These are phyloP conservation scores for Ryuthela nishihirai DNA, from an alignment of 2,888 invertebrate species.

Conservation along the genomic window DNA sequence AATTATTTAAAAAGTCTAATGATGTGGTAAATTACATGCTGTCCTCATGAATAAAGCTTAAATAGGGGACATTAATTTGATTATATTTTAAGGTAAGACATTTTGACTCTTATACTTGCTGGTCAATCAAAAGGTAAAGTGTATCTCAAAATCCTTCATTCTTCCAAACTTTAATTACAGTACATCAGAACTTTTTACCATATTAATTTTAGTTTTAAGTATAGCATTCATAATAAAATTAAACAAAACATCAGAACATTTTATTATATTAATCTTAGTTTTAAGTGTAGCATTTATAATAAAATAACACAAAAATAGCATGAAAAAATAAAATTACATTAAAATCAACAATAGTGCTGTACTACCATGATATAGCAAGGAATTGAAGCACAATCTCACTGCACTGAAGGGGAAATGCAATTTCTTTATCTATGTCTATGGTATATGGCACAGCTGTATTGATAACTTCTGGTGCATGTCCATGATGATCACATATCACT, in stretches of 20 bases:
- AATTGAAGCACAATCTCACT: slow-evolving; percentile 28
- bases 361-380: slow-evolving; percentile 27
- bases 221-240: not conserved
- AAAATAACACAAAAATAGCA: not conserved
- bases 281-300: not conserved
- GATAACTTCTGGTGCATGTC: slow-evolving; percentile 13
- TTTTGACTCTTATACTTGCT: no score
- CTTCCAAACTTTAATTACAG: no score
- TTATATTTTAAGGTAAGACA: no score
- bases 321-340: not conserved
- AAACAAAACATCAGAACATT: not conserved
- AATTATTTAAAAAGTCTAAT: no score
- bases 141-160: no score
- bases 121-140: no score
- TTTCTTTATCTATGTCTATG: slow-evolving; percentile 12
- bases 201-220: not conserved
- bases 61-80: no score
- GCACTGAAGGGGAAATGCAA: slow-evolving; percentile 7
- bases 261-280: not conserved
- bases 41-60: no score
- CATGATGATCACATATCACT: slow-evolving; percentile 20
- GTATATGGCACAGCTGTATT: slow-evolving; percentile 9
- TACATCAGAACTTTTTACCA: not conserved
- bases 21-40: no score
- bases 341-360: no score